Percentiles rank a stretch among this genome's conserved stretches.
Evolutionary conservation across 2,113 vertebrate genomes (phyloP).

Genomic region (Deroptyus accipitrinus): DNA sequence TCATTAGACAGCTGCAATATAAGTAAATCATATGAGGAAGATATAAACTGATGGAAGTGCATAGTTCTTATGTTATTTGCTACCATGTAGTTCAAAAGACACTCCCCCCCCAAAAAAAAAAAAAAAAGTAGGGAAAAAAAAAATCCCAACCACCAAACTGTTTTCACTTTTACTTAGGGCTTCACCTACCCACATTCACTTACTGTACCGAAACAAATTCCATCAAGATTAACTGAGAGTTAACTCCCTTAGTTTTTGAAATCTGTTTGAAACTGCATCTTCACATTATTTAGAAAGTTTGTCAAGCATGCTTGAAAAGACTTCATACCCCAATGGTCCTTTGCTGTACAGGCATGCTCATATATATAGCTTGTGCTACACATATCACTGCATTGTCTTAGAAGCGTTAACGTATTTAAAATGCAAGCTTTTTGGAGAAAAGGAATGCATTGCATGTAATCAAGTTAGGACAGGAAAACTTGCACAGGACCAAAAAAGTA

Average conservation of each 20-base stretch:
- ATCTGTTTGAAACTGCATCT: neutral
- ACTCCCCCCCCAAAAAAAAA: no score
- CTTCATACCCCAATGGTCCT: neutral
- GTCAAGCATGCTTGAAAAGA: neutral
- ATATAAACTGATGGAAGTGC: neutral
- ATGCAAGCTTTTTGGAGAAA: neutral
- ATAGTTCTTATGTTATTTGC: neutral
- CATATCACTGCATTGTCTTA: neutral
- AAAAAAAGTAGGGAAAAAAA: no score
- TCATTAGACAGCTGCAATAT: neutral
- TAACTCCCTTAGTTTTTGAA: neutral
- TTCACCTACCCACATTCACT: neutral
- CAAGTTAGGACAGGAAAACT: neutral
- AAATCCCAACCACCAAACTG: neutral
- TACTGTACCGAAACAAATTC: neutral
- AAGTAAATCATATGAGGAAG: neutral
- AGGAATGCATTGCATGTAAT: neutral
- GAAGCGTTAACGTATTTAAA: neutral
- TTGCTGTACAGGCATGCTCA: neutral
- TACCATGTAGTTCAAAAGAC: rapidly evolving
- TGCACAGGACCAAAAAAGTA: neutral
- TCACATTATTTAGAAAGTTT: neutral
- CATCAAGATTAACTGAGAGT: neutral
- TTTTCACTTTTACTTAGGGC: neutral
- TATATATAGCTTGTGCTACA: rapidly evolving